These are phyloP conservation scores for Mayetiola destructor DNA, from an alignment of 2,888 invertebrate genomes.

Conservation along the genomic window DNA sequence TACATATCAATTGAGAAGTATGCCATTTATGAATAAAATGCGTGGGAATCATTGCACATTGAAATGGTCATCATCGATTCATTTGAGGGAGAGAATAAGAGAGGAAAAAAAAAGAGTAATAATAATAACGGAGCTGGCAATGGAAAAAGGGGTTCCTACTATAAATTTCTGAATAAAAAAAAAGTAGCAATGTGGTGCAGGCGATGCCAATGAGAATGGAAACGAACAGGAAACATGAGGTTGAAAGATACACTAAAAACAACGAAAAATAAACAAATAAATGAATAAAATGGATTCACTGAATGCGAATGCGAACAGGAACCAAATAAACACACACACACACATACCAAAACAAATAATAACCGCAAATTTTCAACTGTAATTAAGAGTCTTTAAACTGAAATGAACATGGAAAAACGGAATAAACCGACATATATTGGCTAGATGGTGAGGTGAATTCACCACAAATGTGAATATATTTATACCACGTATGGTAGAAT, in stretches of 20 bases:
- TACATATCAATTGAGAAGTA: not conserved
- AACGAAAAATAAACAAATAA: too few relatives aligned
- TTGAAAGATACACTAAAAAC: too few relatives aligned
- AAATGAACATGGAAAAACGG: not conserved
- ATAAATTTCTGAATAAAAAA: too few relatives aligned
- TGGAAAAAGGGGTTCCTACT: too few relatives aligned
- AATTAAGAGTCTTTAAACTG: constrained; percentile 11
- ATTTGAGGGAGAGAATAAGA: not conserved
- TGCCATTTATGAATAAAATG: not conserved
- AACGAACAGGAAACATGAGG: too few relatives aligned
- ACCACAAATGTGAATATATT: too few relatives aligned
- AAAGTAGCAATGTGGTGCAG: too few relatives aligned
- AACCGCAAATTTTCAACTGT: constrained; percentile 4
- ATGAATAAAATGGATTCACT: not conserved
- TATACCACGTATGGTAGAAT: too few relatives aligned
- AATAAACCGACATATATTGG: too few relatives aligned
- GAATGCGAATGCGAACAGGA: not conserved
- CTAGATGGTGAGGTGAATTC: too few relatives aligned
- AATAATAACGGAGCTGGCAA: too few relatives aligned
- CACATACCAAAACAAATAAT: not conserved
- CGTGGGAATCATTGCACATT: constrained; percentile 3
- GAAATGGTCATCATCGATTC: not conserved
- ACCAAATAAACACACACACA: not conserved
- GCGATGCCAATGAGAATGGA: too few relatives aligned
- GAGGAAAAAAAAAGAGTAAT: not conserved